phyloP scores from a whole-genome alignment of 2,888 invertebrate genomes.

The Stenolophus ochropezus region DNA sequence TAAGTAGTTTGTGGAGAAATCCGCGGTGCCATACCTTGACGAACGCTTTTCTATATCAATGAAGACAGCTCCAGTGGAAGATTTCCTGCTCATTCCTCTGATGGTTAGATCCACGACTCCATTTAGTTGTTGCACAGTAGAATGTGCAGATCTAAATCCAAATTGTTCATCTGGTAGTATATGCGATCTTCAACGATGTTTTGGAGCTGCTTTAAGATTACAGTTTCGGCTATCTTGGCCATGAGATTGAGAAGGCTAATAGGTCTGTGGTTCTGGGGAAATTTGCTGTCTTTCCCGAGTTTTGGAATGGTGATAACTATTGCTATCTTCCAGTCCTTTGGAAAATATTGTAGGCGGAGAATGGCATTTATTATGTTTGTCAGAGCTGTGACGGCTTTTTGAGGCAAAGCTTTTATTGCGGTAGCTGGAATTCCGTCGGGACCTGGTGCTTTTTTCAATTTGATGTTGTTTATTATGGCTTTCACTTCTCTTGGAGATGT shows the following conservation, averaged over 20 bases:
- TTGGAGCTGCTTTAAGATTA: slow-evolving; percentile 43
- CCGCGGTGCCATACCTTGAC: neutral
- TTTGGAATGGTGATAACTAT: slow-evolving; percentile 55
- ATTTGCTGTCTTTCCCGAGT: slow-evolving; percentile 60
- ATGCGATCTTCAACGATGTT: neutral
- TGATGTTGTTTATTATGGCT: too few species aligned
- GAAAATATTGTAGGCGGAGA: slow-evolving; percentile 55
- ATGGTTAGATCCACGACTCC: neutral
- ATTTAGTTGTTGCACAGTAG: neutral
- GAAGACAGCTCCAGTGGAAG: neutral
- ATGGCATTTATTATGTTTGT: slow-evolving; percentile 58
- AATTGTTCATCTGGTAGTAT: neutral
- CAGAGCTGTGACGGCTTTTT: neutral
- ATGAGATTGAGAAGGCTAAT: slow-evolving; percentile 61
- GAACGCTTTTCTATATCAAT: neutral
- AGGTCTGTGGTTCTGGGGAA: slow-evolving; percentile 62
- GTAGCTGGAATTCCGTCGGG: too few species aligned
- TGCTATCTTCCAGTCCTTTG: slow-evolving; percentile 58
- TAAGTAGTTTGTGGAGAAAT: neutral
- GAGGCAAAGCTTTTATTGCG: too few species aligned
- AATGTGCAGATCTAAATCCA: neutral
- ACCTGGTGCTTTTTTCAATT: too few species aligned
- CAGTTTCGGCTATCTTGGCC: slow-evolving; percentile 64
- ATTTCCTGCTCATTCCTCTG: neutral
- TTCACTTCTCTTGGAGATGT: too few species aligned